These are phyloP conservation scores for Avahi laniger DNA, from an alignment of 2,797 vertebrate genomes.

Conservation along the genomic window DNA sequence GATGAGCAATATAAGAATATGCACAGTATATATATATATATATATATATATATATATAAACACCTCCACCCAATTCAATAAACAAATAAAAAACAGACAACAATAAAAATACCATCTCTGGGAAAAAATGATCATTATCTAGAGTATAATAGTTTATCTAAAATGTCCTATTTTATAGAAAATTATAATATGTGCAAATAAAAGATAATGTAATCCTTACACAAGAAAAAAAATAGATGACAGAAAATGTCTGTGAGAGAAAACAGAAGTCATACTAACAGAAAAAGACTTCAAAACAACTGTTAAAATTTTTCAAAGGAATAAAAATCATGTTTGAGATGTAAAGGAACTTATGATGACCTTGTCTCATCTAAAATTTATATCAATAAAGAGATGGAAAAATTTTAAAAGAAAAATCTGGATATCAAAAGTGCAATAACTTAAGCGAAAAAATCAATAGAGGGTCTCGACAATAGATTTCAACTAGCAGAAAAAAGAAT, in stretches of 20 bases:
- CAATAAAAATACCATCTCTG: background rate
- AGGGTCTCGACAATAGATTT: background rate
- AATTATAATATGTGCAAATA: background rate
- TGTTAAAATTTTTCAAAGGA: background rate
- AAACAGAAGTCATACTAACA: background rate
- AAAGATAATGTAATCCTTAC: background rate
- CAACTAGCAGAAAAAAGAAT: background rate
- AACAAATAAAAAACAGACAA: conserved; percentile 1
- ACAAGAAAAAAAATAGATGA: background rate
- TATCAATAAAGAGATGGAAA: background rate
- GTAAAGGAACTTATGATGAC: background rate
- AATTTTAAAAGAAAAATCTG: background rate
- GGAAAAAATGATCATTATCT: background rate
- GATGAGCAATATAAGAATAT: background rate
- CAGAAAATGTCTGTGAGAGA: background rate
- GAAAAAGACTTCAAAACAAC: background rate
- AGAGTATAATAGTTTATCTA: background rate
- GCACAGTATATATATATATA: background rate
- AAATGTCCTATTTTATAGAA: background rate
- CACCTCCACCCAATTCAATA: background rate
- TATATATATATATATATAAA: background rate
- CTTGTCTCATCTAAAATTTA: background rate
- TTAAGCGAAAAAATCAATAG: background rate
- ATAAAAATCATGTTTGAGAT: background rate
- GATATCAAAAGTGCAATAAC: background rate